Conservation (phyloP, 2,797 vertebrate species). For the Platalea minor region DNA sequence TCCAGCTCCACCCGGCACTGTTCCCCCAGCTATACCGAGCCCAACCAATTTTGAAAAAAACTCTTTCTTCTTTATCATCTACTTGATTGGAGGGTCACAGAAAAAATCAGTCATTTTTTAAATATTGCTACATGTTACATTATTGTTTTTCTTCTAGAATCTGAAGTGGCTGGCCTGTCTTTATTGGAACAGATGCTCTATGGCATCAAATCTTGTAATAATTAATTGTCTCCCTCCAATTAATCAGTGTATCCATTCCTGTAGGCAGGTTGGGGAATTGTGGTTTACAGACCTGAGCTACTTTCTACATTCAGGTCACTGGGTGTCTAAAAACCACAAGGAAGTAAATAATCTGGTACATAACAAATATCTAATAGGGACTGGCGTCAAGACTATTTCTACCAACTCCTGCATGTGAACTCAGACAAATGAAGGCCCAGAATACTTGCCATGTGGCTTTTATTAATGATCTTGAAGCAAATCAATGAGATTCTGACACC, state of each 20-base stretch:
- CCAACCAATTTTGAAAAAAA: neutral
- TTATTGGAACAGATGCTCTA: neutral
- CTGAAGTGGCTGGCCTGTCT: neutral
- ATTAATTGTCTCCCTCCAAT: neutral
- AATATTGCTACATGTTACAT: neutral
- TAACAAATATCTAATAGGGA: neutral
- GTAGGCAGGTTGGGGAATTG: neutral
- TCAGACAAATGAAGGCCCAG: neutral
- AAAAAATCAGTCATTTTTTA: neutral
- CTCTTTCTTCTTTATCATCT: neutral
- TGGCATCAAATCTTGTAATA: neutral
- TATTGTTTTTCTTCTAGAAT: neutral
- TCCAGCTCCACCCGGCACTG: neutral
- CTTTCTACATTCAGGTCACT: neutral
- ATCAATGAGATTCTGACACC: neutral
- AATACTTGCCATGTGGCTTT: neutral
- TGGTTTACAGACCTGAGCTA: neutral
- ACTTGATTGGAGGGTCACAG: neutral
- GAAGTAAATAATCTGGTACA: neutral
- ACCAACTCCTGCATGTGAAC: neutral
- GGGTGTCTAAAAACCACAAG: neutral
- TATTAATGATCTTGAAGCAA: slow-evolving; percentile 2
- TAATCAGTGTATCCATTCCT: neutral
- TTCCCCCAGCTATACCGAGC: neutral
- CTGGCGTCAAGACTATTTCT: neutral